Conservation (phyloP, 2,888 invertebrate species). For the Drosophila anomalata region DNA sequence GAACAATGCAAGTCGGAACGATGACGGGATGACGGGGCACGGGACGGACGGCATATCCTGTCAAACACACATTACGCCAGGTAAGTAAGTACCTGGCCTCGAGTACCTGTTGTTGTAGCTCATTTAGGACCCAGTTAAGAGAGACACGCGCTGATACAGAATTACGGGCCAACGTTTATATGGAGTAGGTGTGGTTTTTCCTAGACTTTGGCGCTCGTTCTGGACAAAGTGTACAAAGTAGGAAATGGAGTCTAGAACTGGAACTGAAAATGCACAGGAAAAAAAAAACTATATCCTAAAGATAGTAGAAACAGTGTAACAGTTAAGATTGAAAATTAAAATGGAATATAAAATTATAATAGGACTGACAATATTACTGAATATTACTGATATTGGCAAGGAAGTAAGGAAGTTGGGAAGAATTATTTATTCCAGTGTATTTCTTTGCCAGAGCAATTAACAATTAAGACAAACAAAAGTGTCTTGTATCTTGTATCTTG, state of each 20-base stretch:
- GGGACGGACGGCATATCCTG: conserved; percentile 66
- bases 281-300: neutral
- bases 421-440: neutral
- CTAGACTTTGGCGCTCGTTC: conserved; percentile 46
- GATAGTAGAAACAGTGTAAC: no score
- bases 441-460: conserved; percentile 40
- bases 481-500: conserved; percentile 53
- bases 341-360: no score
- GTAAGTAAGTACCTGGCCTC: conserved; percentile 48
- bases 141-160: conserved; percentile 70
- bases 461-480: conserved; percentile 59
- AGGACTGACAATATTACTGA: no score
- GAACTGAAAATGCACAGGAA: conserved; percentile 17
- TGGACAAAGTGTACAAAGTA: conserved; percentile 6
- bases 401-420: no score
- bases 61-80: conserved; percentile 71
- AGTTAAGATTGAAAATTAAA: no score
- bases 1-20: conserved; percentile 48
- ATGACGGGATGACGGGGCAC: conserved; percentile 29
- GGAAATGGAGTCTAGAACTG: conserved; percentile 25
- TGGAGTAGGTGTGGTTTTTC: conserved; percentile 64
- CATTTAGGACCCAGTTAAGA: conserved; percentile 28
- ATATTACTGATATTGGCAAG: no score
- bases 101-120: conserved; percentile 48
- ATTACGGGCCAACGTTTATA: conserved; percentile 29